phyloP scores from a whole-genome alignment of 2,113 vertebrate species.

The Hepsetus odoe region DNA sequence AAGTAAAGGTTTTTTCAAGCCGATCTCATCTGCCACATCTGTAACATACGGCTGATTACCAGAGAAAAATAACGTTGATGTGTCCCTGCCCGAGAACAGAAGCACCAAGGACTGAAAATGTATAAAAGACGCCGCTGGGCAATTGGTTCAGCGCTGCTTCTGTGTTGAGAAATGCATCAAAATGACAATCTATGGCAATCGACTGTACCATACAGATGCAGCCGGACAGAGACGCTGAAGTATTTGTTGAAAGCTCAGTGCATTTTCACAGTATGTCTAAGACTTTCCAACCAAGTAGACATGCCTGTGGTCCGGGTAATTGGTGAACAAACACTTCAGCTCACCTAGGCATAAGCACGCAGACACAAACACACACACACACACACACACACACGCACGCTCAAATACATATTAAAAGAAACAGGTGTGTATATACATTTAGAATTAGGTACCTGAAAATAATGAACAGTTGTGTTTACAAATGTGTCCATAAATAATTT shows the following conservation, averaged over 20 bases:
- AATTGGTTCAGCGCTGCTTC: too few relatives aligned
- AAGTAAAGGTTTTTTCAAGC: background rate
- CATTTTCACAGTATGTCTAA: constrained; percentile 13
- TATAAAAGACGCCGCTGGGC: too few relatives aligned
- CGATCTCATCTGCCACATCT: background rate
- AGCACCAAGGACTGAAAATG: too few relatives aligned
- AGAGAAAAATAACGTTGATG: too few relatives aligned
- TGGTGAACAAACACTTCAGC: background rate
- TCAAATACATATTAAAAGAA: constrained; percentile 7
- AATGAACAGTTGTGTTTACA: background rate
- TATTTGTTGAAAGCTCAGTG: background rate
- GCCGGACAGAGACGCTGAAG: background rate
- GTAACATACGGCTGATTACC: background rate
- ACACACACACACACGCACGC: constrained; percentile 6
- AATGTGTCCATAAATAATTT: constrained; percentile 7
- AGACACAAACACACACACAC: background rate
- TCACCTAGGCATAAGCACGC: background rate
- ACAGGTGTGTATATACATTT: constrained; percentile 12
- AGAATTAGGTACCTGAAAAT: constrained; percentile 31
- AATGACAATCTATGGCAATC: too few relatives aligned
- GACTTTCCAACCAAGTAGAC: background rate
- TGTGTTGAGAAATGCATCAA: too few relatives aligned
- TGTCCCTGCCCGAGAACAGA: too few relatives aligned
- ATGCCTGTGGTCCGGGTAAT: background rate
- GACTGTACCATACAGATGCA: too few relatives aligned